A percentile compares a stretch with the other conserved stretches of the same genome.
phyloP scores from a whole-genome alignment of 1,140 invertebrate species.

The Carposina sasakii region DNA sequence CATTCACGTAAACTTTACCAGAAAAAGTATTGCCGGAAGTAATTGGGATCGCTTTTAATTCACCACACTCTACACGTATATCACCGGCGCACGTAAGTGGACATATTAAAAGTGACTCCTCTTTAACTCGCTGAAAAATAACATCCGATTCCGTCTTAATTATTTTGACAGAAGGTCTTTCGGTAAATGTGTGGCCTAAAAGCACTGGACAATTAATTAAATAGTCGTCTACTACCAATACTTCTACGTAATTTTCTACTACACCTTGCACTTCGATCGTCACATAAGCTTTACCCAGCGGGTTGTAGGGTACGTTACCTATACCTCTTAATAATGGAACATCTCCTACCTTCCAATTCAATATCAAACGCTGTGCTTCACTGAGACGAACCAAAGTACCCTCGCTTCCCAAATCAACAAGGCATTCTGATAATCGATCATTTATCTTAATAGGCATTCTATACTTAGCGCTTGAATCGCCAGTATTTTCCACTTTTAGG shows the following conservation, averaged over 20 bases:
- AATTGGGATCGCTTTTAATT: not conserved
- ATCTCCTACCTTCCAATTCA: not conserved
- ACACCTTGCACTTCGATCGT: not conserved
- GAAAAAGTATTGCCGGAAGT: not conserved
- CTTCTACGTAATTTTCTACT: not conserved
- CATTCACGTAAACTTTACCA: constrained; percentile 2
- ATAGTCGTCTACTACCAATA: not conserved
- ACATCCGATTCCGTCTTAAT: constrained; percentile 1
- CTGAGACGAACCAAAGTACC: not conserved
- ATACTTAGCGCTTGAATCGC: constrained; percentile 7
- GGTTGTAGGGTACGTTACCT: not conserved
- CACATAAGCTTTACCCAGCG: not conserved
- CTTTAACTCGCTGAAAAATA: not conserved
- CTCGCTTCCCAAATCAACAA: constrained; percentile 6
- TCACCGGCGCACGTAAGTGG: not conserved
- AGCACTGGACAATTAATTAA: not conserved
- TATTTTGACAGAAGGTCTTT: constrained; percentile 2
- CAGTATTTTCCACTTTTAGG: not conserved
- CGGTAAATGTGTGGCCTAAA: constrained; percentile 1
- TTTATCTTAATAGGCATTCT: constrained; percentile 5
- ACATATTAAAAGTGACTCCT: not conserved
- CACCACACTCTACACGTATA: not conserved
- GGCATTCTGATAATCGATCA: not conserved
- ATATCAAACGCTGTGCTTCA: not conserved
- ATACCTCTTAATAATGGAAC: not conserved